Base-by-base conservation (phyloP, 2,888 invertebrate species). In the Lepidocyrtinus sp. region DNA sequence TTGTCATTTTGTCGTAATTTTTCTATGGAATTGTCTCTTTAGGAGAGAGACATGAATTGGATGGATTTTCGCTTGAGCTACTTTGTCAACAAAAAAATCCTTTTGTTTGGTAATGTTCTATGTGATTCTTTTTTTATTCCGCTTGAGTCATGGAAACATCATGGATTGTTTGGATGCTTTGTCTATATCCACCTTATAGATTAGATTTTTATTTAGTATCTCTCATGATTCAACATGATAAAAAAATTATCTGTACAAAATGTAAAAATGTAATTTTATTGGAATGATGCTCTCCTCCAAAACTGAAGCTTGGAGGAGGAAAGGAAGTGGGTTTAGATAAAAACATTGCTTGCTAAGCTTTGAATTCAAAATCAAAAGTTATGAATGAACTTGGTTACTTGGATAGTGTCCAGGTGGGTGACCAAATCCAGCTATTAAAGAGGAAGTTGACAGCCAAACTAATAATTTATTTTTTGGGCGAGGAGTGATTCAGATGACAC, bases 41-140 rank as follows among this genome's bases (percentile, higher is more conserved):
- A 36, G 25, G 24, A 62, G 71, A 61, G 61, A 61, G 22, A 61
- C 36, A 69, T 75, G 69, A 69, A 72, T 72, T 68, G 59, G 72
- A 72, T 36, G 36, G 36, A 36, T 36, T 36, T 77, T 61, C 77
- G 77, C 77, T 77, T 77, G 65, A 72, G 77, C 72, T 77, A 62
- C 26, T 77, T 67, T 72, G 77, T 71, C 77, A 71, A 72, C 5
- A 36, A 36, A 36, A 36, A 36, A 36, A 36, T 36, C 72, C 67
- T 46, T 77, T 77, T 77, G 62, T 46, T 67, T 71, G 71, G 19
- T 71, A 59, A 67, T 36, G 24, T 46, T 67, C 71, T 71, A 22
- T 25, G 26, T 63, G 50, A 7, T 5, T 36, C 36, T 5, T 12
- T 36, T 36, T 5, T 36, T 36, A 26, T 36, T 27, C 45, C 46